Evolutionary conservation across 2,113 vertebrate species (phyloP), one percentile per base, ranked within the genome.

Genomic region (Catharus fuscescens): DNA sequence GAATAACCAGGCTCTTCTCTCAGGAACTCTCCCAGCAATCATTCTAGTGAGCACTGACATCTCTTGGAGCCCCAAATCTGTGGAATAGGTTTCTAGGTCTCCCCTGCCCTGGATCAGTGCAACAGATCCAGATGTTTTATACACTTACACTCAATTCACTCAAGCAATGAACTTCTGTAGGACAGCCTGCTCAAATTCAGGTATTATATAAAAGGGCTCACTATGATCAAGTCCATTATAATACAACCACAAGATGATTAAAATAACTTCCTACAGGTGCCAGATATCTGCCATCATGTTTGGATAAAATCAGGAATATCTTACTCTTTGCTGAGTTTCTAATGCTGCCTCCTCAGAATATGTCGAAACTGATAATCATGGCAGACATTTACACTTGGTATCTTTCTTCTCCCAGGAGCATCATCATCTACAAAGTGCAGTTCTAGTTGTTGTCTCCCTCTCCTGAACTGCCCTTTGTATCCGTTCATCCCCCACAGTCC

Each of bases 291-390:
- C 93, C 93, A 93, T 76, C 57, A 40, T 45, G 59, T 71, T 92
- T 65, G 34, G 45, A 45, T 86, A 85, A 88, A 85, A 59, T 65
- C 66, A 87, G 54, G 34, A 93, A 65, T 84, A 84, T 91, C 73
- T 73, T 96, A 84, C 42, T 92, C 70, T 38, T 69, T 88, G 62
- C 62, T 86, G 38, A 94, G 69, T 48, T 94, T 92, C 88, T 85
- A 95, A 95, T 87, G 61, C 71, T 94, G 90, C 93, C 91, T 95
- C 93, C 96, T 94, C 87, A 93, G 87, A 95, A 81, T 28, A 77
- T 87, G 81, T 92, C 87, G 92, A 80, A 95, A 59, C 44, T 4
- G 31, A 92, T 91, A 94, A 92, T 74, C 87, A 80, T 66, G 85
- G 84, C 84, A 96, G 86, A 94, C 91, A 89, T 67, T 92, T 69